Evolutionary conservation across 2,797 vertebrate genomes (phyloP), one percentile per base, ranked within the genome.

Genomic region (Mionectes olivaceus): DNA sequence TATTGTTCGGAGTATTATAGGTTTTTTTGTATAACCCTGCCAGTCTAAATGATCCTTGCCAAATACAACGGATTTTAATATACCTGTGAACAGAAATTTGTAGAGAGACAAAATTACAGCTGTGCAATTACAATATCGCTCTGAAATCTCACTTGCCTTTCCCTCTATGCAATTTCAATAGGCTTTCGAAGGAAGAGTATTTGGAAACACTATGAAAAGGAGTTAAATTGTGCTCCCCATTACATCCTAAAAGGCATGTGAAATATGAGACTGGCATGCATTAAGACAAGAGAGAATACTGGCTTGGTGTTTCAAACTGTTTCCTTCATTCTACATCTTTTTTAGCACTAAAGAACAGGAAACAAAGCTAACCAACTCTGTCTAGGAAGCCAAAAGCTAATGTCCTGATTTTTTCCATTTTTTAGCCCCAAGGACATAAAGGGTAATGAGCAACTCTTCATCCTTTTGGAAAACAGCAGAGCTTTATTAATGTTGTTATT

Each of bases 1-100:
- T 49, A 46, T 37, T 94, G 55, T 90, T 93, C 33, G 55, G 71
- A 85, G 30, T 56, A 80, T 43, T 83, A 53, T 1, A 35, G 63
- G 63, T 32, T 86, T n/a, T n/a, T 70, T 90, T 74, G 70, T 69
- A 41, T 52, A 87, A 81, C 41, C 37, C 81, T 77, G 57, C 60
- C 64, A 85, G 78, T 89, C 57, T 90, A 90, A 94, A 67, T 8
- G 57, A 76, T 84, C 47, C 74, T 83, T 75, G 61, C 32, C 76
- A 95, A 89, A 83, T 43, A 85, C 47, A 95, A 78, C 75, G 84
- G 80, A 75, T 93, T 90, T 94, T 82, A 95, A 94, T 69, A 90
- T 88, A 86, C 47, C 49, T 37, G 30, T 28, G 76, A 92, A 70
- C 13, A 67, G 57, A 81, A 84, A 89, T 89, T 86, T 74, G 43